Base-by-base conservation (phyloP, 2,888 invertebrate genomes). In the Limnephilus auricula region DNA sequence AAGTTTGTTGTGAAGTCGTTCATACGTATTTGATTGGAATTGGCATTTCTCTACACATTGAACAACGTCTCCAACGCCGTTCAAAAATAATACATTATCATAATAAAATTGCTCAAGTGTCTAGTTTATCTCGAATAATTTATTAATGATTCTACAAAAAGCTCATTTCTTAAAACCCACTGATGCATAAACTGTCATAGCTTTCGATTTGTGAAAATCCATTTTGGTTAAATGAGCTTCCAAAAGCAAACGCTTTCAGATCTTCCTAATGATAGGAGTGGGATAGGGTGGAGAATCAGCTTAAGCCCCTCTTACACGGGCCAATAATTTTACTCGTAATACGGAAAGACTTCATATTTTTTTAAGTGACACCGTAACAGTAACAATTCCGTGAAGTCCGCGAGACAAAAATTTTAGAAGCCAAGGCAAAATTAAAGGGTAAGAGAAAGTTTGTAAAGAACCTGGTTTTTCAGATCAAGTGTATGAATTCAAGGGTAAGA, bases 131-230 rank as follows among this genome's bases (percentile, higher is more conserved):
- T 32, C 31, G 0, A 15, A 80, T 32, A 80, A 32, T 80, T 45
- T 45, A 45, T 45, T 80, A 18, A 80, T 80, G 40, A 85, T 25
- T 18, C 37, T 15, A 40, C 85, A 32, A 80, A 32, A 80, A 65
- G 65, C 32, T 80, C 30, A 15, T 80, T 80, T 85, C 40, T 85
- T 40, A 30, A 65, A 65, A n/a, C 65, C 25, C 25, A 65, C 40
- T 85, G 85, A 85, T 40, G 45, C 85, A 85, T 85, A 85, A 85
- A 45, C 40, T 85, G 40, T 40, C 37, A 40, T 34, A 85, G 85
- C 45, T 45, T 30, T 85, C 85, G 85, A n/a, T 30, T 40, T 85
- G n/a, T 45, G 37, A 85, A 85, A 85, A 85, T 34, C 37, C 18
- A 25, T 85, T 40, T 25, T 6, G 84, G 37, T 85, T 85, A 85